Evolutionary conservation across 2,888 invertebrate species (phyloP).

Genomic region (Crepidodera aurea): DNA sequence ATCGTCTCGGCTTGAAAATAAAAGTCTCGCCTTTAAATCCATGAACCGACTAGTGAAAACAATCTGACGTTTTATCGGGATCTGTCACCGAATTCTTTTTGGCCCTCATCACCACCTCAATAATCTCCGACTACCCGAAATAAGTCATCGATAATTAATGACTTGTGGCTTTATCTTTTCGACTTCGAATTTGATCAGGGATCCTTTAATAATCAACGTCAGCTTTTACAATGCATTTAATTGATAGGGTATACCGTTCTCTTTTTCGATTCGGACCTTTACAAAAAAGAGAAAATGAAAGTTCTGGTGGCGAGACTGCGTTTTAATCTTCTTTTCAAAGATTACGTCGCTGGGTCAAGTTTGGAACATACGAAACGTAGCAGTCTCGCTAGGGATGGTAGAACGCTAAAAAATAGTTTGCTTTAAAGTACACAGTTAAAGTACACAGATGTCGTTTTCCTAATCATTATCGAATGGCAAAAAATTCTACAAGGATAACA

Average conservation of each 20-base stretch:
- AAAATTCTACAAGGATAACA: too few species aligned
- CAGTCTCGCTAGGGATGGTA: too few species aligned
- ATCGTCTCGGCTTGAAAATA: slow-evolving; percentile 1
- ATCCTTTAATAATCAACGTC: slow-evolving; percentile 51
- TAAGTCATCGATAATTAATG: slow-evolving; percentile 51
- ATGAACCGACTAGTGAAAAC: slow-evolving; percentile 20
- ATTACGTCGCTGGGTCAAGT: background rate
- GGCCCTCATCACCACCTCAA: slow-evolving; percentile 40
- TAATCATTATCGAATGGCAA: too few species aligned
- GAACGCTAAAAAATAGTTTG: too few species aligned
- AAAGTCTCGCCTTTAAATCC: slow-evolving; percentile 18
- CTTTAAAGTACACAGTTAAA: too few species aligned
- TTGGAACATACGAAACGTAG: too few species aligned
- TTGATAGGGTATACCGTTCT: slow-evolving; percentile 44
- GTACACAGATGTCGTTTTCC: too few species aligned
- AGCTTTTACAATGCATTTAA: slow-evolving; percentile 50
- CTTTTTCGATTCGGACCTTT: slow-evolving; percentile 11
- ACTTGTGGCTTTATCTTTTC: slow-evolving; percentile 48
- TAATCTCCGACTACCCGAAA: slow-evolving; percentile 35
- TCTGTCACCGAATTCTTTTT: slow-evolving; percentile 38
- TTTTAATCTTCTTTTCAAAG: slow-evolving; percentile 12
- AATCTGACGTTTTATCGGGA: slow-evolving; percentile 38
- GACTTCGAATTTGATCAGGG: slow-evolving; percentile 46
- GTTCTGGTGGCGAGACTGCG: slow-evolving; percentile 14
- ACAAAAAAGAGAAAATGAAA: slow-evolving; percentile 20